Evolutionary conservation across 2,797 vertebrate species (phyloP).

Genomic region (Scleropages formosus): DNA sequence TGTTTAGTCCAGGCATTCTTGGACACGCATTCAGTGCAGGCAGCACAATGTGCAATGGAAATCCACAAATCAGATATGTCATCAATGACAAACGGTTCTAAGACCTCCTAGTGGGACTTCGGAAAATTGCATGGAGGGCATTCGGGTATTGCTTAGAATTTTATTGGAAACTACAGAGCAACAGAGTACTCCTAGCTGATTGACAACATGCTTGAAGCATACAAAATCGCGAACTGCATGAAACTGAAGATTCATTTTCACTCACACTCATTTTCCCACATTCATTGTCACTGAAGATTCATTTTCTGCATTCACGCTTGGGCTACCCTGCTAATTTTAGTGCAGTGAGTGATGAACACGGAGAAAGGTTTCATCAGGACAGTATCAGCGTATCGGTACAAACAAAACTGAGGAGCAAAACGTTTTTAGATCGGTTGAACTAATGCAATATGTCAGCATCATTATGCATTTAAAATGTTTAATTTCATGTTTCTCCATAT

Average conservation of each 20-base stretch:
- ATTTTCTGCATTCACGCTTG: slow-evolving; percentile 16
- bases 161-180: slow-evolving; percentile 20
- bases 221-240: slow-evolving; percentile 10
- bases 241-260: too few relatives aligned
- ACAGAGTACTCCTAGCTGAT: slow-evolving; percentile 4
- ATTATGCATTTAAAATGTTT: too few relatives aligned
- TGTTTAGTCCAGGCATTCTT: too few relatives aligned
- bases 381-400: too few relatives aligned
- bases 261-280: too few relatives aligned
- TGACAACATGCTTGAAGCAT: slow-evolving; percentile 5
- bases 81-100: slow-evolving; percentile 30
- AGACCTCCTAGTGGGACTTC: background rate
- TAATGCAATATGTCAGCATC: too few relatives aligned
- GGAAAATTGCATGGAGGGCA: slow-evolving; percentile 33
- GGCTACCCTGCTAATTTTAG: background rate
- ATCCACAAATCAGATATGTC: slow-evolving; percentile 31
- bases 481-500: too few relatives aligned
- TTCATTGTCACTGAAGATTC: background rate
- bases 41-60: background rate
- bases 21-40: background rate
- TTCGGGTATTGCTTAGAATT: slow-evolving; percentile 49
- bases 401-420: too few relatives aligned
- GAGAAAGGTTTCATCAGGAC: too few relatives aligned
- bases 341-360: slow-evolving; percentile 6
- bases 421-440: too few relatives aligned